A percentile compares a stretch with the other conserved stretches of the same genome.
Evolutionary conservation across 1,140 invertebrate genomes (phyloP).

Genomic region (Pollicipes pollicipes): DNA sequence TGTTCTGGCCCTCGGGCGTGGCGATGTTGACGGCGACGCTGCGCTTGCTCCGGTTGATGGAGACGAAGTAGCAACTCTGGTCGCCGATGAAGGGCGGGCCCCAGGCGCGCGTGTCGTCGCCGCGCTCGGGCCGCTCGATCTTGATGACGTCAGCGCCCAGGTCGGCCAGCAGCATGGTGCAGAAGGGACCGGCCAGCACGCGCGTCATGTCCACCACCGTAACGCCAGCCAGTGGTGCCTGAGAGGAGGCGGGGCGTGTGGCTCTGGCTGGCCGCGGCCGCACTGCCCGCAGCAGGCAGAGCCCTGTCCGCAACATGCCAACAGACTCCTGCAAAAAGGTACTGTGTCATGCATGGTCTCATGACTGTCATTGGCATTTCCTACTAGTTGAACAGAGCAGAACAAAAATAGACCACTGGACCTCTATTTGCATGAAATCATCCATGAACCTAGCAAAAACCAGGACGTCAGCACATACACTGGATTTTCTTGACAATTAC

Average conservation of each 20-base stretch:
- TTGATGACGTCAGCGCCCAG: slow-evolving; percentile 89
- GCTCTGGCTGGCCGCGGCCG: no score
- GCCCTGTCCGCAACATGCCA: background rate
- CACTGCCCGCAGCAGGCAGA: background rate
- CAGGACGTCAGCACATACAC: no score
- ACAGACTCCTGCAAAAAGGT: background rate
- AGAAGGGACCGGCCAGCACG: slow-evolving; percentile 69
- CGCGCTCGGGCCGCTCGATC: slow-evolving; percentile 53
- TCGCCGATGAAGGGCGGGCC: slow-evolving; percentile 65
- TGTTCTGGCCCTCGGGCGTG: slow-evolving; percentile 41
- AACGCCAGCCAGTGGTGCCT: slow-evolving; percentile 38
- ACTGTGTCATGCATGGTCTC: no score
- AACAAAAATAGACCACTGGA: no score
- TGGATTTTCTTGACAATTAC: no score
- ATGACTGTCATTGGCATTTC: no score
- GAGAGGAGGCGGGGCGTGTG: background rate
- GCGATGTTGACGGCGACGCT: slow-evolving; percentile 80
- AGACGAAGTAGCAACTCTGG: slow-evolving; percentile 68
- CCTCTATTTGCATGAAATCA: no score
- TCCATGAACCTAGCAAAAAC: no score
- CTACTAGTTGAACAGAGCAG: no score
- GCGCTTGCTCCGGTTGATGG: slow-evolving; percentile 88
- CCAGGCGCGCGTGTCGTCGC: slow-evolving; percentile 82
- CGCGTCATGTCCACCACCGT: slow-evolving; percentile 63
- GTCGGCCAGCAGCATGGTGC: slow-evolving; percentile 84